Evolutionary conservation across 1,140 invertebrate species (phyloP).

Genomic region (Aphidius ervi): DNA sequence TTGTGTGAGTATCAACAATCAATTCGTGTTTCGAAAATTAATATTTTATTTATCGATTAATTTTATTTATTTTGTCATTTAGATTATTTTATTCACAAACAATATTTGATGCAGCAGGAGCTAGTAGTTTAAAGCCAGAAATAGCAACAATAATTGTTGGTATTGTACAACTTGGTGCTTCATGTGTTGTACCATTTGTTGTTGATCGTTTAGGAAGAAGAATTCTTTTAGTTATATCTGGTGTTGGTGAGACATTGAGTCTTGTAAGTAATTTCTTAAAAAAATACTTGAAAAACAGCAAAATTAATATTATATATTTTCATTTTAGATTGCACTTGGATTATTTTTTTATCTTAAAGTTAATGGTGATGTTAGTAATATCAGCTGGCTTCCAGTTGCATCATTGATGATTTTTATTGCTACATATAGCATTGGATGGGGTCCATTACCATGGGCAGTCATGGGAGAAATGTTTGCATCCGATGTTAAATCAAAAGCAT

Average conservation of each 20-base stretch:
- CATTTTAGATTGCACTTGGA: slow-evolving; percentile 55
- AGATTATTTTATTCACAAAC: slow-evolving; percentile 70
- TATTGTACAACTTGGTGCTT: slow-evolving; percentile 65
- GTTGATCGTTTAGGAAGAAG: slow-evolving; percentile 73
- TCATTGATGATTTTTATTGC: slow-evolving; percentile 65
- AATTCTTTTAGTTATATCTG: slow-evolving; percentile 67
- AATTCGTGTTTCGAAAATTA: too few species aligned
- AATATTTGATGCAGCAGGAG: slow-evolving; percentile 66
- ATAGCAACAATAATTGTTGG: slow-evolving; percentile 77
- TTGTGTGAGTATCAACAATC: slow-evolving; percentile 48
- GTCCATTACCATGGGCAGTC: slow-evolving; percentile 80
- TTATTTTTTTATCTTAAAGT: slow-evolving; percentile 58
- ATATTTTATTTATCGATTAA: too few species aligned
- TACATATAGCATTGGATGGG: slow-evolving; percentile 70
- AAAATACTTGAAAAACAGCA: too few species aligned
- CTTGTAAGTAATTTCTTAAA: slow-evolving; percentile 32
- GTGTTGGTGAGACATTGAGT: slow-evolving; percentile 60
- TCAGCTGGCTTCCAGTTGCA: slow-evolving; percentile 63
- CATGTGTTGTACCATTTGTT: slow-evolving; percentile 64
- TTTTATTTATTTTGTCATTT: too few species aligned
- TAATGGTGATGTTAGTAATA: slow-evolving; percentile 41
- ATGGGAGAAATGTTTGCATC: slow-evolving; percentile 80
- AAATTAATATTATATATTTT: too few species aligned
- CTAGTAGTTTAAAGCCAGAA: slow-evolving; percentile 50
- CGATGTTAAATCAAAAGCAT: slow-evolving; percentile 71